Evolutionary conservation across 37 sponge, comb jelly and placozoan species (phyloP), one percentile per base, ranked within the genome.

Genomic region (Tethya wilhelma): DNA sequence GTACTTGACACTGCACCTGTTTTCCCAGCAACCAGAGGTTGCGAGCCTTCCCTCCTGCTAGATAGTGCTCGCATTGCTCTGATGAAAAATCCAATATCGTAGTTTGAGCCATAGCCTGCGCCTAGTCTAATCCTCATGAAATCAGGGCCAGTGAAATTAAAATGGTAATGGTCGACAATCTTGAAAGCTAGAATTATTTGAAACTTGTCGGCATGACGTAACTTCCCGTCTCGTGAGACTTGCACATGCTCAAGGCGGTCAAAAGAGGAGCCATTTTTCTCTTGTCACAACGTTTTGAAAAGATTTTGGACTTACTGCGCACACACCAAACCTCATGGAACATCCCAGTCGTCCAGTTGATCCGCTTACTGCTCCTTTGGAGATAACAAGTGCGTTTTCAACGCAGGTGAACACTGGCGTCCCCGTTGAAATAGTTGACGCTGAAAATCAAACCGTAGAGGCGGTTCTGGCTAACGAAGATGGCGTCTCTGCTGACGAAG

Each of bases 1-100:
- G 95, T 0, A 94, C 91, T 11, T 29, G 79, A 33, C 67, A 59
- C 49, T 38, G 40, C 44, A 45, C 59, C 0, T 44, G 67, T 31
- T 36, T 78, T n/a, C 80, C 69, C 68, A 92, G 67, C 43, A 78
- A 30, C 93, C 95, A 94, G 1, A 94, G 66, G 55, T 94, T 94
- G 29, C 57, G 56, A 30, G 91, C 91, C 57, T 94, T 94, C 29
- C 95, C 95, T 23, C 95, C 95, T 6, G 63, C 89, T 37, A 73
- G 72, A 0, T 42, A 2, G 7, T 45, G 59, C 9, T 81, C 78
- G 56, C 88, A 88, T 5, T 7, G 4, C 59, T 79, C 75, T 2
- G 80, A 79, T 1, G 17, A 23, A 40, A 11, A 19, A 43, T 78
- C 86, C 31, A 86, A 22, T 19, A 86, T 58, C 40, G 59, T n/a